Evolutionary conservation across 2,113 vertebrate genomes (phyloP).

Genomic region (Daboia siamensis): DNA sequence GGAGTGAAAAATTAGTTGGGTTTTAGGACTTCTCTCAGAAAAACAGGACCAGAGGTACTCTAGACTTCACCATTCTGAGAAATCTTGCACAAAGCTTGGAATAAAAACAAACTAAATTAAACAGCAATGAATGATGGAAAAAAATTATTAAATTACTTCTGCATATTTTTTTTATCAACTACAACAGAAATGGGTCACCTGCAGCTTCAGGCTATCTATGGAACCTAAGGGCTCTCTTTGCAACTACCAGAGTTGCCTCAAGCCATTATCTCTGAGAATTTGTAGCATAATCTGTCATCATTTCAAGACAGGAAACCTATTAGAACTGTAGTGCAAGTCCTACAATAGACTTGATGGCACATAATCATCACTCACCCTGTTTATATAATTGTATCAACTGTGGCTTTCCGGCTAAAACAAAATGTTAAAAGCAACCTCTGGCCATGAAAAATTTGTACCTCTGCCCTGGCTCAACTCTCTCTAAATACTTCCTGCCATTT

Average conservation of each 20-base stretch:
- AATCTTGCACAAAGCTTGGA: too few relatives aligned
- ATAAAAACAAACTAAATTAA: not conserved
- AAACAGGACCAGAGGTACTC: not conserved
- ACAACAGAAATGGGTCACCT: not conserved
- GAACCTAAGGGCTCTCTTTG: not conserved
- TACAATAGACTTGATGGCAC: not conserved
- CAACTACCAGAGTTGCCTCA: not conserved
- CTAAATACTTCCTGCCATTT: not conserved
- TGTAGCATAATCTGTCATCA: not conserved
- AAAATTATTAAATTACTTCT: not conserved
- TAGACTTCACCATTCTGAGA: not conserved
- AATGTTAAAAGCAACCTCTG: not conserved
- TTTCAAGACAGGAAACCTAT: not conserved
- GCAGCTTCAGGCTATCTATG: not conserved
- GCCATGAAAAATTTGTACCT: not conserved
- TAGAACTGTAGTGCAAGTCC: not conserved
- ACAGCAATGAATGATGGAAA: not conserved
- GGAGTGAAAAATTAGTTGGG: not conserved
- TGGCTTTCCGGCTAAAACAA: not conserved
- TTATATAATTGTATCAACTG: not conserved
- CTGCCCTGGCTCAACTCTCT: not conserved
- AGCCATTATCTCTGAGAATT: not conserved
- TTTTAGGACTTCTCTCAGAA: not conserved
- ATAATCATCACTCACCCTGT: not conserved
- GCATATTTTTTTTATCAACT: not conserved